Conservation (phyloP, 64 coral and sea anemone genomes). For the Stichodactyla mertensii region DNA sequence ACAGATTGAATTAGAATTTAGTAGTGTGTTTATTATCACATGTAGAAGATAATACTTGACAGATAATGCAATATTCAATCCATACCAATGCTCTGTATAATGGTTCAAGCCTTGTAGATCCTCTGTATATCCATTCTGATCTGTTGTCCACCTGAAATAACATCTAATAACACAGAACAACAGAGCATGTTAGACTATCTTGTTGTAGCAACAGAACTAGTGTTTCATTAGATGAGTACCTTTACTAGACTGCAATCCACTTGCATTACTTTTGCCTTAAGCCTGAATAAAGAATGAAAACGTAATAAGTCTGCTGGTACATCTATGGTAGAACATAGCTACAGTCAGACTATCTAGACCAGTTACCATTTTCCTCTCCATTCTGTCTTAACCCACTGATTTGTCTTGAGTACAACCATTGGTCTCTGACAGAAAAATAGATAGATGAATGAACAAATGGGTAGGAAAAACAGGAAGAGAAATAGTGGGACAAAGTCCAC, state of each 20-base stretch:
- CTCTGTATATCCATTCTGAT: slow-evolving; percentile 98
- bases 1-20: too few relatives aligned
- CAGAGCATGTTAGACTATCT: too few relatives aligned
- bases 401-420: slow-evolving; percentile 66
- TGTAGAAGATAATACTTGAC: too few relatives aligned
- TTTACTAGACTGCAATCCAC: slow-evolving; percentile 90
- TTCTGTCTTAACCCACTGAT: slow-evolving; percentile 86
- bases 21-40: too few relatives aligned
- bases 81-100: slow-evolving; percentile 82
- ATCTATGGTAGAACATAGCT: not conserved
- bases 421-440: slow-evolving; percentile 33
- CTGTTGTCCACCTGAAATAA: slow-evolving; percentile 96
- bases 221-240: slow-evolving; percentile 13
- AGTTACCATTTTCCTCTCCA: slow-evolving; percentile 82
- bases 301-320: not conserved
- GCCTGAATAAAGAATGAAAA: slow-evolving; percentile 30
- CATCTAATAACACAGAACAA: slow-evolving; percentile 65
- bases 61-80: not conserved
- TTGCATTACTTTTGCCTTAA: slow-evolving; percentile 93
- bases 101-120: slow-evolving; percentile 89
- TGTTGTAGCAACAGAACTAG: too few relatives aligned
- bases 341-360: not conserved
- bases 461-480: not conserved
- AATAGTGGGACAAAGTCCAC: not conserved
- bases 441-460: not conserved